phyloP scores from a whole-genome alignment of 1,140 invertebrate species.

The Aplysia californica region DNA sequence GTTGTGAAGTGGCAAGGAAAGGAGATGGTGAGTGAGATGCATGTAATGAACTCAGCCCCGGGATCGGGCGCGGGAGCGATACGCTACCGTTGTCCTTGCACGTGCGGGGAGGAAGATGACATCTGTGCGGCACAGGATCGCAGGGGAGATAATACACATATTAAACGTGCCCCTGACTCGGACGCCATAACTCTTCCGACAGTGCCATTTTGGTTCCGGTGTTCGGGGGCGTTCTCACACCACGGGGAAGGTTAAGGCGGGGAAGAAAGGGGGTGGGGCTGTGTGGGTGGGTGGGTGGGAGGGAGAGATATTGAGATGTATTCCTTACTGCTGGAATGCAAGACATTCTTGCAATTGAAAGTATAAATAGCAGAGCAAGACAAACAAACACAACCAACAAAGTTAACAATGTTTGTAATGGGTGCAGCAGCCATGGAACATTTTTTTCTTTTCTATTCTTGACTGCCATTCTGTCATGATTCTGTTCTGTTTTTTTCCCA shows the following conservation, averaged over 20 bases:
- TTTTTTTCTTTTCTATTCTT: no score
- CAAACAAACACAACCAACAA: no score
- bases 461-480: no score
- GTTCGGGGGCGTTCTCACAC: not conserved
- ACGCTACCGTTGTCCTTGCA: conserved; percentile 5
- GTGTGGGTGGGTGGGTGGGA: not conserved
- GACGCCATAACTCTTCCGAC: conserved; percentile 29
- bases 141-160: conserved; percentile 32
- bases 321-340: no score
- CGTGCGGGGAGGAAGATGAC: conserved; percentile 27
- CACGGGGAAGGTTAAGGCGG: not conserved
- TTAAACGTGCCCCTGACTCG: conserved; percentile 35
- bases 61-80: not conserved
- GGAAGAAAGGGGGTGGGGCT: not conserved
- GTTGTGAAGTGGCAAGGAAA: no score
- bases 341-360: no score
- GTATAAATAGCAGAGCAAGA: no score
- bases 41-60: conserved; percentile 13
- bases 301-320: not conserved
- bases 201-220: not conserved
- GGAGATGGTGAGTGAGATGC: no score
- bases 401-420: no score
- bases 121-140: not conserved
- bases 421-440: no score
- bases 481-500: no score